These are phyloP conservation scores for Melanotaenia boesemani DNA, from an alignment of 2,797 vertebrate genomes.

Conservation along the genomic window DNA sequence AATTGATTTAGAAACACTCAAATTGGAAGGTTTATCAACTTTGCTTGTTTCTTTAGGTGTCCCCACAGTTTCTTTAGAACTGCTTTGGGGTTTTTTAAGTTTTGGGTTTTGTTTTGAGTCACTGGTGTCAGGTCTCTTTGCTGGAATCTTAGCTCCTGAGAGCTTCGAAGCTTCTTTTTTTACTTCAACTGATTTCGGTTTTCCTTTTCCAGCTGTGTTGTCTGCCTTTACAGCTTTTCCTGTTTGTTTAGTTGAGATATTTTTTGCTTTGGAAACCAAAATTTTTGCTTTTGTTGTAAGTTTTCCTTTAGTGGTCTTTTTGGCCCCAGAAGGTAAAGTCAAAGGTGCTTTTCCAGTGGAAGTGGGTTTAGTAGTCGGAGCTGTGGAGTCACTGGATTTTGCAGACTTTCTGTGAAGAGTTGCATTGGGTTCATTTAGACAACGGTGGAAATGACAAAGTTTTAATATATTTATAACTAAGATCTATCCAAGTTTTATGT, in stretches of 20 bases:
- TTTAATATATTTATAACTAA: not conserved
- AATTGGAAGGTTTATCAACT: not conserved
- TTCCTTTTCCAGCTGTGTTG: not conserved
- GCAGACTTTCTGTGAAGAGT: conserved; percentile 35
- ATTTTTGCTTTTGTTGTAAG: conserved; percentile 28
- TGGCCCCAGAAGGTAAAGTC: not conserved
- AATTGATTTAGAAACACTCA: not conserved
- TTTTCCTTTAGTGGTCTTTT: conserved; percentile 10
- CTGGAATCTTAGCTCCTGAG: not conserved
- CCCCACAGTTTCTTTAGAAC: not conserved
- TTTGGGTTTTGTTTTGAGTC: not conserved
- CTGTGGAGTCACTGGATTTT: not conserved
- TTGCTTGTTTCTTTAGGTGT: not conserved
- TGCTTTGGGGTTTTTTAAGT: not conserved
- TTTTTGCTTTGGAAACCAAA: conserved; percentile 43
- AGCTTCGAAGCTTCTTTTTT: not conserved
- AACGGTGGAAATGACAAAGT: not conserved
- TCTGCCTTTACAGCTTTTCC: conserved; percentile 6
- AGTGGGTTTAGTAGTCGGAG: not conserved
- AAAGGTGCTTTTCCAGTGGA: not conserved
- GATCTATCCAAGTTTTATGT: too few species aligned
- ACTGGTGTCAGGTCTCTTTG: not conserved
- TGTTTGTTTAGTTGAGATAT: not conserved
- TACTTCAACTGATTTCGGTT: not conserved
- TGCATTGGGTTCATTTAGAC: not conserved